These are phyloP conservation scores for Eudyptes chrysolophus DNA, from an alignment of 2,113 vertebrate species.

Conservation along the genomic window DNA sequence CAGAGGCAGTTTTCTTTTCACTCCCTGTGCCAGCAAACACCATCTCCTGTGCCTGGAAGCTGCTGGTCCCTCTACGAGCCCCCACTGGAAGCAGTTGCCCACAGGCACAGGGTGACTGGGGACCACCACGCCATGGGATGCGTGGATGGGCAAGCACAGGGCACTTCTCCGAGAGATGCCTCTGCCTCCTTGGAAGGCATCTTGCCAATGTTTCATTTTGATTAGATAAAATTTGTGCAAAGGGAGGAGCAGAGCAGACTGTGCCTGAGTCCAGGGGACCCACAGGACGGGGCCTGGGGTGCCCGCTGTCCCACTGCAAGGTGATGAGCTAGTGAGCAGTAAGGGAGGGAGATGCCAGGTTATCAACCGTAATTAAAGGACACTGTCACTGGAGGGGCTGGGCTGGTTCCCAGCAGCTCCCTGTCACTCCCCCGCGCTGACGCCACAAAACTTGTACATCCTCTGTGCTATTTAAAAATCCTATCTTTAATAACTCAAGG, in stretches of 20 bases:
- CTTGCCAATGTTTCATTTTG: background rate
- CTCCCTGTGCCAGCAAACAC: background rate
- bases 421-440: conserved; percentile 25
- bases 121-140: fast-evolving
- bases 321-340: background rate
- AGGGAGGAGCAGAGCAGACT: background rate
- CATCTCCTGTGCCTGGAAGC: background rate
- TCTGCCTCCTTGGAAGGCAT: background rate
- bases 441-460: background rate
- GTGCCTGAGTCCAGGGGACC: fast-evolving
- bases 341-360: background rate
- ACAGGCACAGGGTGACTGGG: background rate
- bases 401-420: conserved; percentile 9
- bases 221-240: background rate
- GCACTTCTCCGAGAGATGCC: background rate
- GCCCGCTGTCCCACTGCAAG: background rate
- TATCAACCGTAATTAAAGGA: background rate
- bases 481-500: background rate
- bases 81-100: background rate
- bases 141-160: fast-evolving
- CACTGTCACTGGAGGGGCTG: background rate
- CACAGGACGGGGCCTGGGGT: background rate
- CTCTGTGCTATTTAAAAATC: background rate
- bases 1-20: background rate
- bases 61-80: background rate